Percentiles rank a stretch among this genome's conserved stretches.
These are phyloP conservation scores for Blera fallax DNA, from an alignment of 2,888 invertebrate genomes.

Conservation along the genomic window DNA sequence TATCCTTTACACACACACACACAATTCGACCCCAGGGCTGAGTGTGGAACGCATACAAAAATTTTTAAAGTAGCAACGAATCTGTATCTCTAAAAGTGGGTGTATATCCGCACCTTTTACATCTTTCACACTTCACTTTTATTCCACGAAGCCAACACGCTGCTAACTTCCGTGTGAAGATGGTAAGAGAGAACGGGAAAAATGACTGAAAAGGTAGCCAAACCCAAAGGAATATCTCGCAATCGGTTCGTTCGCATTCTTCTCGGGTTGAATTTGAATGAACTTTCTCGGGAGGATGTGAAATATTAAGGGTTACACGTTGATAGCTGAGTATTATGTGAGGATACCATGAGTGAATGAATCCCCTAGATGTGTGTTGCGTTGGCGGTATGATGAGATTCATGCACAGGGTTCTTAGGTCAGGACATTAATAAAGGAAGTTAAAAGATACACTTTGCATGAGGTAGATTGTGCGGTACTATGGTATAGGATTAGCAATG, in stretches of 20 bases:
- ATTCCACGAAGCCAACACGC: constrained; percentile 11
- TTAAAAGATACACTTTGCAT: constrained; percentile 25
- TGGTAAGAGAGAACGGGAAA: background rate
- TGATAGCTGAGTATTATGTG: constrained; percentile 43
- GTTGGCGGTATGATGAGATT: background rate
- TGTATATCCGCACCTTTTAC: constrained; percentile 32
- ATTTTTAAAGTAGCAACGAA: constrained; percentile 8
- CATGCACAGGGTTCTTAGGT: constrained; percentile 34
- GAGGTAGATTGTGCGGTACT: constrained; percentile 24
- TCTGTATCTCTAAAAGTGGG: constrained; percentile 10
- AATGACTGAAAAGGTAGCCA: constrained; percentile 24
- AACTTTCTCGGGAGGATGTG: constrained; percentile 48
- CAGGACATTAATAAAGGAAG: constrained; percentile 41
- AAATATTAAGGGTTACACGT: constrained; percentile 55
- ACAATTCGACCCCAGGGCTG: background rate
- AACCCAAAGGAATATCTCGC: constrained; percentile 41
- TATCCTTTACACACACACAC: constrained; percentile 2
- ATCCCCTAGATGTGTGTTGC: constrained; percentile 4
- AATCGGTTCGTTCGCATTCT: constrained; percentile 42
- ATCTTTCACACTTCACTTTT: constrained; percentile 43
- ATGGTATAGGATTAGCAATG: background rate
- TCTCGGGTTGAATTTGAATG: constrained; percentile 55
- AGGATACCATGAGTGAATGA: constrained; percentile 9
- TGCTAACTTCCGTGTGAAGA: background rate
- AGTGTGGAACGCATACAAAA: constrained; percentile 4